Evolutionary conservation across 1,140 invertebrate genomes (phyloP), one percentile per base, ranked within the genome.

Genomic region (Stegodyphus mimosarum): DNA sequence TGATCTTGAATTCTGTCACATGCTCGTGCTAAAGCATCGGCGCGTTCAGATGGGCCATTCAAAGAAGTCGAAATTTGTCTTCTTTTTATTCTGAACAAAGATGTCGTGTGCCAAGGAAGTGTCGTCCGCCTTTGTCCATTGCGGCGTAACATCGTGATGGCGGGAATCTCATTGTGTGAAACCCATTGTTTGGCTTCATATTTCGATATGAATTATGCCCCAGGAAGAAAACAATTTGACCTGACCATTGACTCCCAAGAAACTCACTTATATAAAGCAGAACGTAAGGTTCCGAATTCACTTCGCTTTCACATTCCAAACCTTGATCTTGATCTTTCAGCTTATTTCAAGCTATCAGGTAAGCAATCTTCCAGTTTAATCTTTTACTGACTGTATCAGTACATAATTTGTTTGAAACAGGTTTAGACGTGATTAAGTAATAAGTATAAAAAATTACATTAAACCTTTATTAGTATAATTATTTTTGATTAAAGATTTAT

Each of bases 191-290:
- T 48, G 33, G 13, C 17, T 63, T 18, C n/a, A 33, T 33, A 9
- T 77, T 77, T 67, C n/a, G 11, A 7, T 66, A 6, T 77, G 48
- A 64, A 66, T 15, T 50, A 77, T 77, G 53, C 48, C 33, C 10
- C 75, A 77, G 75, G 75, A 77, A 77, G 64, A 48, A 13, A 60
- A 17, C 75, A 51, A 67, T 77, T 77, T 77, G 75, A 77, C 75
- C 75, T 77, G 63, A 77, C 33, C 63, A 77, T 67, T 77, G 75
- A 77, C 75, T 77, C 50, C 50, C 17, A 13, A 6, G 18, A 67
- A 67, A 51, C 15, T 13, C 49, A n/a, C 15, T n/a, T 77, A 64
- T 77, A 66, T 66, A 77, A 63, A 48, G 11, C n/a, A 48, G 3
- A 15, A n/a, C 49, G 10, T n/a, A 6, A 5, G 1, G 63, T 10